Conservation (phyloP, 1,140 invertebrate genomes). For the Zaprionus davidi region DNA sequence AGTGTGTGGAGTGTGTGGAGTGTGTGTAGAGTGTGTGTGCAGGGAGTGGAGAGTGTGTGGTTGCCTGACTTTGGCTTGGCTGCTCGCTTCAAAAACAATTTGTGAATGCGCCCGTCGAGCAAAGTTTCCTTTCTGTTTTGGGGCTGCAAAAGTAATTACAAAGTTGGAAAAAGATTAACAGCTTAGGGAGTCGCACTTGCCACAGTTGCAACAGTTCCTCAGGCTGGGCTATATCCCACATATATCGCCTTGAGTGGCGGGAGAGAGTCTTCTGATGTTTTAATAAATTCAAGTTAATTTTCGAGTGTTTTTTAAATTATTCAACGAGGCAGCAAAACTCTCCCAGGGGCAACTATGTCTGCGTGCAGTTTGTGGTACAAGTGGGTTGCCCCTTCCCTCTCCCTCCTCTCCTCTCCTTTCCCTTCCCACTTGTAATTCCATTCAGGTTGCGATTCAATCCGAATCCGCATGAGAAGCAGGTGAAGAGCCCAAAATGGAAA, state of each 20-base stretch:
- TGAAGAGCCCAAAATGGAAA: conserved; percentile 32
- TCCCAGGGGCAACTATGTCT: conserved; percentile 43
- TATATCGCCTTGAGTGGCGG: conserved; percentile 1
- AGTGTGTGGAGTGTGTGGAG: conserved; percentile 30
- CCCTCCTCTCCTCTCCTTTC: background rate
- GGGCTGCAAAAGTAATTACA: conserved; percentile 73
- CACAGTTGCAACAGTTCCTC: background rate
- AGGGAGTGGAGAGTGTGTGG: conserved; percentile 26
- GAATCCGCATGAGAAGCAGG: conserved; percentile 13
- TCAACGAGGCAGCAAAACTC: conserved; percentile 26
- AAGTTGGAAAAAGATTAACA: conserved; percentile 72
- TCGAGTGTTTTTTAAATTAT: conserved; percentile 62
- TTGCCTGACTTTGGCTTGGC: conserved; percentile 28
- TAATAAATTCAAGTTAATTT: conserved; percentile 69
- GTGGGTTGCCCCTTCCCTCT: conserved; percentile 31
- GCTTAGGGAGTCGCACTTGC: conserved; percentile 41
- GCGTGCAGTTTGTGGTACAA: conserved; percentile 71
- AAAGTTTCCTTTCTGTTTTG: conserved; percentile 50
- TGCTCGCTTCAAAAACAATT: conserved; percentile 59
- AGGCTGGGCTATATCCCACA: background rate
- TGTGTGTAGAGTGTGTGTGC: background rate
- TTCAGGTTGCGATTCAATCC: conserved; percentile 27
- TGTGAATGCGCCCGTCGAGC: conserved; percentile 49
- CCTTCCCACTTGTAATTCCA: conserved; percentile 59
- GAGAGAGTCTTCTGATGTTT: conserved; percentile 20